These are phyloP conservation scores for Dolichotis patagonum DNA, from an alignment of 2,113 vertebrate genomes.

Conservation along the genomic window DNA sequence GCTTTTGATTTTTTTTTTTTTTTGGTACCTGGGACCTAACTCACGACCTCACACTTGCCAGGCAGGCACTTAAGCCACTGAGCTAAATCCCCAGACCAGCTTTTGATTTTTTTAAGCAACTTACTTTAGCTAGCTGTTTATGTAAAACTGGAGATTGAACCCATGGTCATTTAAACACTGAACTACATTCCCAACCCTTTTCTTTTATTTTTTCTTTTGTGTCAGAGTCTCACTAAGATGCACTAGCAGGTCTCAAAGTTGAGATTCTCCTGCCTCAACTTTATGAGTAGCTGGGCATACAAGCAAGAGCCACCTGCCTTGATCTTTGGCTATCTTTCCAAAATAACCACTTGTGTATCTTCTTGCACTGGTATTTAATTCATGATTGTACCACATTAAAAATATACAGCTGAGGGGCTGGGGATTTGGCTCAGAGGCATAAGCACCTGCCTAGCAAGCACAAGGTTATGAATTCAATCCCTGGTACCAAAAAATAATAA, in stretches of 20 bases:
- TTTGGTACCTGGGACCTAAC: no score
- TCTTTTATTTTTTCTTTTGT: background rate
- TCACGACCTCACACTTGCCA: no score
- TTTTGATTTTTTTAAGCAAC: background rate
- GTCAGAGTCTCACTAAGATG: background rate
- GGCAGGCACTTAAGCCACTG: no score
- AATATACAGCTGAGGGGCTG: background rate
- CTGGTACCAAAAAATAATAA: no score
- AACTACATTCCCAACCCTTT: background rate
- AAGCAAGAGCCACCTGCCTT: background rate
- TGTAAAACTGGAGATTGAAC: background rate
- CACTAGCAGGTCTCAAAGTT: background rate
- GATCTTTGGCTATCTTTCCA: background rate
- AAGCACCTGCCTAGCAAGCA: no score
- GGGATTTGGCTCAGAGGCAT: no score
- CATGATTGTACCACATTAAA: background rate
- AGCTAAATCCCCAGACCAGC: no score
- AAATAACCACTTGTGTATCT: background rate
- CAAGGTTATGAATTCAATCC: no score
- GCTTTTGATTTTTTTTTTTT: no score
- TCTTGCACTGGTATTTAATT: background rate
- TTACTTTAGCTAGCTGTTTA: background rate
- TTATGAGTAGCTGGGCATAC: background rate
- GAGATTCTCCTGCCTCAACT: background rate
- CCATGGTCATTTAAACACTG: background rate